Evolutionary conservation across 2,113 vertebrate species (phyloP).

Genomic region (Ranitomeya variabilis): DNA sequence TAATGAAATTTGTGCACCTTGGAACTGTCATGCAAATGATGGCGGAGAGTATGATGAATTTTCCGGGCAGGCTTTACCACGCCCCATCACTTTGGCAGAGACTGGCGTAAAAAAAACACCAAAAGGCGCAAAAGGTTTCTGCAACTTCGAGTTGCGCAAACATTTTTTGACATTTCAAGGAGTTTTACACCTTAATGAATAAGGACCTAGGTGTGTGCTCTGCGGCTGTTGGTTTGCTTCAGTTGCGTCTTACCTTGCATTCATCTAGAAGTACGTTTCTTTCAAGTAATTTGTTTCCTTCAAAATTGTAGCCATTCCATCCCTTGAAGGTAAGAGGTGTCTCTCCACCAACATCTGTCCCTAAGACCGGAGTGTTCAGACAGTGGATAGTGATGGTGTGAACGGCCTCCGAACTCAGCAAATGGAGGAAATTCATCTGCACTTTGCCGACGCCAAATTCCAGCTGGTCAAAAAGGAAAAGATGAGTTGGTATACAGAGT

Average conservation of each 20-base stretch:
- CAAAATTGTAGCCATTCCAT: slow-evolving; percentile 90
- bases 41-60: no score
- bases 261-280: slow-evolving; percentile 84
- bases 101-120: no score
- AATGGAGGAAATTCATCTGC: slow-evolving; percentile 98
- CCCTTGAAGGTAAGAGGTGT: slow-evolving; percentile 80
- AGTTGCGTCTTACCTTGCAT: slow-evolving; percentile 83
- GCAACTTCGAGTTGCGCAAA: no score
- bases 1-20: no score
- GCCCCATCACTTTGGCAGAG: no score
- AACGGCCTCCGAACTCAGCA: slow-evolving; percentile 89
- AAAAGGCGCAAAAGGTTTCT: no score
- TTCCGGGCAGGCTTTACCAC: no score
- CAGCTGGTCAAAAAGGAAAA: slow-evolving; percentile 75
- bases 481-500: not conserved
- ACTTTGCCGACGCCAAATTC: slow-evolving; percentile 87
- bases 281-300: slow-evolving; percentile 83
- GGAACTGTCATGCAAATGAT: no score
- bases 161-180: no score
- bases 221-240: not conserved
- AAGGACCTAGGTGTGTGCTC: not conserved
- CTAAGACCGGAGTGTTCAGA: slow-evolving; percentile 72
- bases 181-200: no score
- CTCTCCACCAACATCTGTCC: slow-evolving; percentile 60
- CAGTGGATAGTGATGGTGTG: slow-evolving; percentile 90